A percentile compares a stretch with the other conserved stretches of the same genome.
phyloP scores from a whole-genome alignment of 2,797 vertebrate genomes.

The Pteronotus mesoamericanus region DNA sequence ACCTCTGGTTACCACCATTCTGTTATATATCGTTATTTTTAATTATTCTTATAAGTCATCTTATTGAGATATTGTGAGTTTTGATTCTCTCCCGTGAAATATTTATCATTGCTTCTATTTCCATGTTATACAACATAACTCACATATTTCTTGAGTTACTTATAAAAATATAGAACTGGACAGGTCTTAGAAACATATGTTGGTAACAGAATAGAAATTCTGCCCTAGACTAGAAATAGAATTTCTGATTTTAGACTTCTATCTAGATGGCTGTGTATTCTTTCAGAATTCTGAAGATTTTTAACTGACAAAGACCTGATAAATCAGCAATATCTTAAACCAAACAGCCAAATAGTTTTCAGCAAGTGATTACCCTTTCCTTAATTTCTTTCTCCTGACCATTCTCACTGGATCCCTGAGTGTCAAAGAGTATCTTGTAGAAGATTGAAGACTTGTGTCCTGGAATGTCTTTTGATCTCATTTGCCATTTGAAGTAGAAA shows the following conservation, averaged over 20 bases:
- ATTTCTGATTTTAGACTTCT: slow-evolving; percentile 1
- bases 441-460: not conserved
- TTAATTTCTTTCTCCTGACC: not conserved
- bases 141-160: not conserved
- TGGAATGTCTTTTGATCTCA: slow-evolving; percentile 10
- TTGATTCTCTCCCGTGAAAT: not conserved
- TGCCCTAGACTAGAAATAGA: not conserved
- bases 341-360: not conserved
- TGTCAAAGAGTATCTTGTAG: slow-evolving; percentile 28
- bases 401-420: not conserved
- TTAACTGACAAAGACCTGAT: slow-evolving; percentile 2
- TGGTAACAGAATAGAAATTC: not conserved
- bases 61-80: not conserved
- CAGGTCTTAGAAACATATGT: not conserved
- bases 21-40: not conserved
- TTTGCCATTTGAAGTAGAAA: slow-evolving; percentile 62
- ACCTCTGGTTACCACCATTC: not conserved
- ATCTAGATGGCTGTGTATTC: not conserved
- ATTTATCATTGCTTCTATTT: not conserved
- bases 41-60: not conserved
- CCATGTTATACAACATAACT: not conserved
- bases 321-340: slow-evolving; percentile 40
- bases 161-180: not conserved
- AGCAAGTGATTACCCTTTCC: not conserved
- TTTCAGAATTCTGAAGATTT: slow-evolving; percentile 22